Evolutionary conservation across 1,140 invertebrate species (phyloP).

Genomic region (Hylyphantes graminicola): DNA sequence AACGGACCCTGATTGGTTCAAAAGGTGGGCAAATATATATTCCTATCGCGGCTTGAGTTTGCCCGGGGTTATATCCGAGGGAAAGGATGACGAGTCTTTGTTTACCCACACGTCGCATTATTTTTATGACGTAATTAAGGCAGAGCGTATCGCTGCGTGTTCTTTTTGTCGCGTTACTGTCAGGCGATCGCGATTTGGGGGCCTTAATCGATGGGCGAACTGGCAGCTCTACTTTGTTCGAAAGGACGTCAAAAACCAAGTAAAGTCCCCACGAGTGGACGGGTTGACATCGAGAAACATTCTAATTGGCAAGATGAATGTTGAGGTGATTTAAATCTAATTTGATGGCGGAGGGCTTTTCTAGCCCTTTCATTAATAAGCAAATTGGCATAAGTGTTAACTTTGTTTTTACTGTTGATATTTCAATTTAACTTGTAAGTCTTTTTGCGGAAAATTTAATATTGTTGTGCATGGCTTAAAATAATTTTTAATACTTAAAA

Average conservation of each 20-base stretch:
- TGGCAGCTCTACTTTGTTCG: constrained; percentile 17
- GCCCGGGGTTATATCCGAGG: constrained; percentile 14
- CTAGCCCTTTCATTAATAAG: too few relatives aligned
- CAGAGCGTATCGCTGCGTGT: constrained; percentile 11
- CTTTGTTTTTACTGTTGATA: too few relatives aligned
- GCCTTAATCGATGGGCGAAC: constrained; percentile 49
- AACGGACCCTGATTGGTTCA: constrained; percentile 57
- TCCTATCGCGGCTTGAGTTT: constrained; percentile 47
- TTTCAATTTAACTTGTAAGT: too few relatives aligned
- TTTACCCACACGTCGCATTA: constrained; percentile 58
- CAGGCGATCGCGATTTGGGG: not conserved
- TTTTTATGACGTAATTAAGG: constrained; percentile 59
- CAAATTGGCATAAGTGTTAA: too few relatives aligned
- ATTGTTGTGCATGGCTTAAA: too few relatives aligned
- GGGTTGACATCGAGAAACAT: not conserved
- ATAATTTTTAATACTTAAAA: too few relatives aligned
- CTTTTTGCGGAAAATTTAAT: too few relatives aligned
- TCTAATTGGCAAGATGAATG: constrained; percentile 48
- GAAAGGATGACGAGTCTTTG: constrained; percentile 11
- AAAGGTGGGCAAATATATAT: constrained; percentile 60
- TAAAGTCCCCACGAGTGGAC: not conserved
- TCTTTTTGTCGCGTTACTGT: constrained; percentile 2
- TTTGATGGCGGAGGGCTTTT: not conserved
- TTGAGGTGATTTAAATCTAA: constrained; percentile 41
- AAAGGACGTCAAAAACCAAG: not conserved